Evolutionary conservation across 2,888 invertebrate species (phyloP).

Genomic region (Rhaphigaster nebulosa): DNA sequence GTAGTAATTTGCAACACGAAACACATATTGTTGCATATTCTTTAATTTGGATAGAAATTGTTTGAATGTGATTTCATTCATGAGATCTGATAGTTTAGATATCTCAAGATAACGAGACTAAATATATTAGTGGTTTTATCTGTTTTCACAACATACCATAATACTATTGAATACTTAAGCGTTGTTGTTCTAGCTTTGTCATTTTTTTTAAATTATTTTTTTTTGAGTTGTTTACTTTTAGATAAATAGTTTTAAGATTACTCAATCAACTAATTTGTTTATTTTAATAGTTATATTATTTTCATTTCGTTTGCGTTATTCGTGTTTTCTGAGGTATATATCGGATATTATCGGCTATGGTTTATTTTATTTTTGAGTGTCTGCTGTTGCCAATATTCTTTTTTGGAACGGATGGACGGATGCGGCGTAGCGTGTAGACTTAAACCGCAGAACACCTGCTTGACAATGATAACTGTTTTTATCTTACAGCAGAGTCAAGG

Average conservation of each 20-base stretch:
- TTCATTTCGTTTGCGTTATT: background rate
- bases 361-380: background rate
- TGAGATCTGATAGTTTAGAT: background rate
- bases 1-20: background rate
- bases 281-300: background rate
- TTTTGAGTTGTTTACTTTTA: background rate
- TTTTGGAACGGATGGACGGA: background rate
- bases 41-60: background rate
- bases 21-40: background rate
- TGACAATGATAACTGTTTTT: background rate
- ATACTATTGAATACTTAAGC: background rate
- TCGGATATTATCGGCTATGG: background rate
- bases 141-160: background rate
- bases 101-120: background rate
- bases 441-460: constrained; percentile 1
- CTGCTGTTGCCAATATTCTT: background rate
- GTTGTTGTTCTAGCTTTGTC: background rate
- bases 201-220: too few species aligned
- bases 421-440: background rate
- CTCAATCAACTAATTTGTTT: background rate
- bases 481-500: background rate
- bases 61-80: background rate
- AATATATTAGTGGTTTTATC: background rate
- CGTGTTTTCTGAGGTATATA: background rate
- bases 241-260: background rate